Evolutionary conservation across 2,113 vertebrate species (phyloP).

Genomic region (Muntiacus muntjak): DNA sequence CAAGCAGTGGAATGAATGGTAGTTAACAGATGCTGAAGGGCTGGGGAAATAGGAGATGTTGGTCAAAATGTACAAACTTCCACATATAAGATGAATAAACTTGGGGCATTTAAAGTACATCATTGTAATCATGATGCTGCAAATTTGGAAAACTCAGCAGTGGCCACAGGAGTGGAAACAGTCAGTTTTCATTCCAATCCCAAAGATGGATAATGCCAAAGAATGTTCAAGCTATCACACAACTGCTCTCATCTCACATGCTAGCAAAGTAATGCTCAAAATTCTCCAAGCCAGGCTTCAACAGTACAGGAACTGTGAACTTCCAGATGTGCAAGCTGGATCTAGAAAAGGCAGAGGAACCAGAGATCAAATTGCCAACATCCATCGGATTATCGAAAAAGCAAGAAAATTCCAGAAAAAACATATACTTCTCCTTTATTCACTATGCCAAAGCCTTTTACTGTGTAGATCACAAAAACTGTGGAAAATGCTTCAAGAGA

Average conservation of each 20-base stretch:
- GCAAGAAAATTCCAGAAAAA: neutral
- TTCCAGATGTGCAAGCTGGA: neutral
- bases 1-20: neutral
- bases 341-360: neutral
- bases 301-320: neutral
- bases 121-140: neutral
- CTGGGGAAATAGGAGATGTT: neutral
- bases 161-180: neutral
- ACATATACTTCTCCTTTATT: neutral
- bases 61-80: neutral
- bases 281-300: neutral
- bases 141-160: neutral
- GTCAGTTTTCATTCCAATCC: neutral
- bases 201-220: neutral
- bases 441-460: neutral
- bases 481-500: neutral
- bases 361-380: neutral
- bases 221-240: neutral
- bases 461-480: neutral
- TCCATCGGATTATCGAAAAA: accelerated
- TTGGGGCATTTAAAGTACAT: neutral
- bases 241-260: neutral
- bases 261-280: neutral
- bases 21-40: neutral
- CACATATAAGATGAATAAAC: neutral